These are phyloP conservation scores for Chrysotoxum bicinctum DNA, from an alignment of 2,888 invertebrate species.

Conservation along the genomic window DNA sequence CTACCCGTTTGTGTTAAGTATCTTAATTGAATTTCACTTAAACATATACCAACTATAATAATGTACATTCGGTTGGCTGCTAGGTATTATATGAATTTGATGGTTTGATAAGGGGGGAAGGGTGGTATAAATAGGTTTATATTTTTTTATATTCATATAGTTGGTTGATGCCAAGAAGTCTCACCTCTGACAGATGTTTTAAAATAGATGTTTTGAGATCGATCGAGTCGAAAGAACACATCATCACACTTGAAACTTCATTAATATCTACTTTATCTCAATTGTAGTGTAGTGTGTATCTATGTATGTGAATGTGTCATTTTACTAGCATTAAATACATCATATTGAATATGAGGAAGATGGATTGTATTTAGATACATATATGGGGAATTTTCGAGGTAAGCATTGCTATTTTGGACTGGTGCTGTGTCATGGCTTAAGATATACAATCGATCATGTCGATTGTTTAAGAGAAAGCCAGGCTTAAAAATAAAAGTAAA, in stretches of 20 bases:
- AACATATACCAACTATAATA: constrained; percentile 45
- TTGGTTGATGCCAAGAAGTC: constrained; percentile 55
- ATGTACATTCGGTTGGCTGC: background rate
- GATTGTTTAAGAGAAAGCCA: constrained; percentile 57
- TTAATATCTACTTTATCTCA: constrained; percentile 75
- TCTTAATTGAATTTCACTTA: constrained; percentile 71
- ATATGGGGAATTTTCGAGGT: constrained; percentile 22
- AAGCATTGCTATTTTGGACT: constrained; percentile 38
- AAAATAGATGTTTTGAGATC: constrained; percentile 56
- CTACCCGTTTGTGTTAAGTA: constrained; percentile 54
- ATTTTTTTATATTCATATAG: constrained; percentile 15
- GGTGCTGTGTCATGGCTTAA: constrained; percentile 6
- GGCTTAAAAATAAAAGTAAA: background rate
- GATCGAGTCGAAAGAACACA: constrained; percentile 58
- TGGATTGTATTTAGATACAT: background rate
- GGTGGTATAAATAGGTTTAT: background rate
- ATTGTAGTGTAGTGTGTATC: constrained; percentile 63
- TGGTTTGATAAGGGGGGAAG: background rate
- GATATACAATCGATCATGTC: constrained; percentile 51
- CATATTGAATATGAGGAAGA: background rate
- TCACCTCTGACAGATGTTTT: constrained; percentile 67
- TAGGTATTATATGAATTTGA: background rate
- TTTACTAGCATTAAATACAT: constrained; percentile 14
- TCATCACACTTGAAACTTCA: constrained; percentile 74
- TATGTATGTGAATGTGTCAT: constrained; percentile 41